A percentile compares a stretch with the other conserved stretches of the same genome.
Conservation (phyloP, 2,888 invertebrate species). For the Eretmocerus hayati region DNA sequence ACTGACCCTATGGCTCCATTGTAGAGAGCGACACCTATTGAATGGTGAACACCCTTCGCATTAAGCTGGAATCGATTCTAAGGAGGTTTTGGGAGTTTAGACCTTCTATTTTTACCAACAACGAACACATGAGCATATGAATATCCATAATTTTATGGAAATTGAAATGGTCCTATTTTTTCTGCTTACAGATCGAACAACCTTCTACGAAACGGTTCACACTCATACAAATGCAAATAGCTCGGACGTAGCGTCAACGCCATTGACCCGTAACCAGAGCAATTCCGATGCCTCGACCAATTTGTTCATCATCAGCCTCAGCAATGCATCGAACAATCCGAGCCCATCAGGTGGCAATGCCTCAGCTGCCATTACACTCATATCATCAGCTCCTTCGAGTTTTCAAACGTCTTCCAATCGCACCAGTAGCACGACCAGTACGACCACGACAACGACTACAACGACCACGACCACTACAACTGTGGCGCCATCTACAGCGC, state of each 20-base stretch:
- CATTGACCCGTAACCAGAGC: conserved; percentile 5
- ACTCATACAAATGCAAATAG: conserved; percentile 12
- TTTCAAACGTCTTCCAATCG: conserved; percentile 6
- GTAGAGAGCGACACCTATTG: too few species aligned
- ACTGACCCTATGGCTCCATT: too few species aligned
- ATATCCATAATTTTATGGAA: too few species aligned
- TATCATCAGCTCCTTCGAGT: conserved; percentile 20
- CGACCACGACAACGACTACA: conserved; percentile 13
- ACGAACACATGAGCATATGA: too few species aligned
- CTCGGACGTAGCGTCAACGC: conserved; percentile 13
- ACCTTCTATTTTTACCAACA: too few species aligned
- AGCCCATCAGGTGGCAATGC: conserved; percentile 13
- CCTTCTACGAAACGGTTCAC: conserved; percentile 4
- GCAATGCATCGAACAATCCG: conserved; percentile 21
- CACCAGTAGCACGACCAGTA: neutral
- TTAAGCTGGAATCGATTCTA: too few species aligned
- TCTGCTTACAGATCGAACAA: conserved; percentile 17
- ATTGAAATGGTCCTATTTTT: too few species aligned
- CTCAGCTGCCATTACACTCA: conserved; percentile 20
- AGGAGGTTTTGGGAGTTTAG: too few species aligned
- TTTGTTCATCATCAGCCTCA: conserved; percentile 3
- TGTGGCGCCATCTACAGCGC: conserved; percentile 14
- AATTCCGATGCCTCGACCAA: conserved; percentile 3
- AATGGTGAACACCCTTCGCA: too few species aligned
- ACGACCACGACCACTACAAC: conserved; percentile 17